A percentile compares a stretch with the other conserved stretches of the same genome.
Conservation (phyloP, 2,888 invertebrate genomes). For the Parnassius apollo region DNA sequence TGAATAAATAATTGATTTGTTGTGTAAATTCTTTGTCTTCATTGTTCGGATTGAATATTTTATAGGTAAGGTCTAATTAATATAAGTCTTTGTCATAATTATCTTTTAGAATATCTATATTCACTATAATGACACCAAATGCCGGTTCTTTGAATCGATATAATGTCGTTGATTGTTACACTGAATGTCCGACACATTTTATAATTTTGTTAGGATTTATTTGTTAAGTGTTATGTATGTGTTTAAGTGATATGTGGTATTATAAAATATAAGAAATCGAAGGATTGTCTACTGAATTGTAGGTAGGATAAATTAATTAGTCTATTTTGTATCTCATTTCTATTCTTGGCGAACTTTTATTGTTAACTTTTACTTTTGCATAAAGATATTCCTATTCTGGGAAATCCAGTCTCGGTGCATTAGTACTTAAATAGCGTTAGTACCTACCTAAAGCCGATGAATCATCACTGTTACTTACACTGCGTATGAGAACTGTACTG, state of each 20-base stretch:
- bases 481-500: slow-evolving; percentile 44
- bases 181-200: slow-evolving; percentile 25
- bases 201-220: slow-evolving; percentile 1
- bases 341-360: slow-evolving; percentile 20
- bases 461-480: slow-evolving; percentile 65
- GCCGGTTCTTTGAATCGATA: slow-evolving; percentile 42
- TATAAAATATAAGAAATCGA: neutral
- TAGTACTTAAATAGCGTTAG: slow-evolving; percentile 31
- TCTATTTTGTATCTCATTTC: neutral
- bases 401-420: slow-evolving; percentile 58
- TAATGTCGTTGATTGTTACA: slow-evolving; percentile 28
- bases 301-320: slow-evolving; percentile 15
- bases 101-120: slow-evolving; percentile 19
- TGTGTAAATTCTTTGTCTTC: slow-evolving; percentile 70
- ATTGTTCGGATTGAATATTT: slow-evolving; percentile 68
- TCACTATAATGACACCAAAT: slow-evolving; percentile 30
- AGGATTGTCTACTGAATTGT: slow-evolving; percentile 5
- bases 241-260: neutral
- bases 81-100: slow-evolving; percentile 66
- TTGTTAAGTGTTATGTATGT: neutral
- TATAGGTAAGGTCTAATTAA: slow-evolving; percentile 63
- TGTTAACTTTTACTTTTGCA: slow-evolving; percentile 23
- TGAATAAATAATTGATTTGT: slow-evolving; percentile 59
- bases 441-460: slow-evolving; percentile 54
- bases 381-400: slow-evolving; percentile 38